Base-by-base conservation (phyloP, 2,113 vertebrate species). In the Oreochromis tanganicae region DNA sequence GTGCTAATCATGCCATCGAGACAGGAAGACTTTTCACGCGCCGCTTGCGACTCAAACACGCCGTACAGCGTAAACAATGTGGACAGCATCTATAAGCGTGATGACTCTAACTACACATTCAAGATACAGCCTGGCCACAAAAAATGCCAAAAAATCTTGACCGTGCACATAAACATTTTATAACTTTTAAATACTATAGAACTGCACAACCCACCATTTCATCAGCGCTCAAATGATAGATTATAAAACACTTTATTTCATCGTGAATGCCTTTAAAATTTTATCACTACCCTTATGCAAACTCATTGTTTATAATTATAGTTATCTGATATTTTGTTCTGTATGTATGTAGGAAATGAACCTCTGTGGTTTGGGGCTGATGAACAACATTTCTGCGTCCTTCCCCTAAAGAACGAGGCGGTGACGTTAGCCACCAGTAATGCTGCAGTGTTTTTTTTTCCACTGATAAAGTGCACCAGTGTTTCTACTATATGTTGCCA, bases 1-100 rank as follows among this genome's bases (percentile, higher is more conserved):
- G 82, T 80, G 84, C 84, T 92, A 88, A 94, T 95, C 91, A 91
- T 87, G 21, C 57, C 63, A 90, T 61, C 3, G 9, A 90, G 86
- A 83, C 75, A 81, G 54, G 43, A 41, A 57, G n/a, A 61, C 36
- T 83, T 89, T 89, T 84, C 89, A 93, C 83, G 91, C 10, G 0
- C 43, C 1, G 1, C 71, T 78, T 50, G 9, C 43, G 2, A 68
- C 21, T 32, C 3, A 83, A n/a, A 86, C 34, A 78, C 3, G 66
- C 4, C 14, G 5, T 9, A 29, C 6, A 14, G 52, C 11, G 52
- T 4, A 43, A 46, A 32, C 21, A 63, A 19, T 34, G 12, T 29
- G 56, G 9, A 78, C 68, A 78, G 19, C 43, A n/a, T 32, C 27
- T 19, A 32, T 50, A 50, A 38, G 24, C 3, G 1, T 78, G 27